These are phyloP conservation scores for Spea bombifrons DNA, from an alignment of 2,113 vertebrate species.

Conservation along the genomic window DNA sequence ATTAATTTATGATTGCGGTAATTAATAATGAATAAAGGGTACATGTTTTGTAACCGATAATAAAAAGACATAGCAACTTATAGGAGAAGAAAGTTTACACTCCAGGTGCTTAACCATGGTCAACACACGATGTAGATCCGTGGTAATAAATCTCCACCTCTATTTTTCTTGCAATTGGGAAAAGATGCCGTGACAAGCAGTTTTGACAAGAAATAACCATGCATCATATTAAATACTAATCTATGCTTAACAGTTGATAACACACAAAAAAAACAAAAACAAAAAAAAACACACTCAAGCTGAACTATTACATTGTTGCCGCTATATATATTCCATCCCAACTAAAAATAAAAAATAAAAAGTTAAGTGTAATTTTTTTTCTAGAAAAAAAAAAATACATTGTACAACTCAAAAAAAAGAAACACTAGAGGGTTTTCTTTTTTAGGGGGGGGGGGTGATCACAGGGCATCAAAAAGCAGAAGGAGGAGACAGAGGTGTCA, in stretches of 20 bases:
- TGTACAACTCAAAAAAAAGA: no score
- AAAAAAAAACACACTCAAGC: background rate
- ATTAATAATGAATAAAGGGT: no score
- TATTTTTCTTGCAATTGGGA: constrained; percentile 28
- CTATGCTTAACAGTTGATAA: background rate
- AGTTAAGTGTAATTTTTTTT: no score
- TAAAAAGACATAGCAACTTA: no score
- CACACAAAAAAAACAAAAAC: background rate
- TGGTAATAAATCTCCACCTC: constrained; percentile 46
- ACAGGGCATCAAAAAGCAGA: background rate
- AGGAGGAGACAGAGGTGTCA: background rate
- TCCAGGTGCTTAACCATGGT: constrained; percentile 18
- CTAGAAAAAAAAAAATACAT: no score
- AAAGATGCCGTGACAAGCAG: constrained; percentile 36
- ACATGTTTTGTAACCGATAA: no score
- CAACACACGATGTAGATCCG: constrained; percentile 42
- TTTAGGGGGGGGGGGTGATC: background rate
- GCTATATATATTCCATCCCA: background rate
- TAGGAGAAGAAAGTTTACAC: background rate
- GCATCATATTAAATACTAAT: constrained; percentile 22
- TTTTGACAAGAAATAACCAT: constrained; percentile 27
- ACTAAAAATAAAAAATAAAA: no score
- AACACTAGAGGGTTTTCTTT: background rate
- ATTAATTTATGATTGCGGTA: no score
- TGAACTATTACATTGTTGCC: no score